Evolutionary conservation across 2,797 vertebrate genomes (phyloP), one percentile per base, ranked within the genome.

Genomic region (Varecia variegata): DNA sequence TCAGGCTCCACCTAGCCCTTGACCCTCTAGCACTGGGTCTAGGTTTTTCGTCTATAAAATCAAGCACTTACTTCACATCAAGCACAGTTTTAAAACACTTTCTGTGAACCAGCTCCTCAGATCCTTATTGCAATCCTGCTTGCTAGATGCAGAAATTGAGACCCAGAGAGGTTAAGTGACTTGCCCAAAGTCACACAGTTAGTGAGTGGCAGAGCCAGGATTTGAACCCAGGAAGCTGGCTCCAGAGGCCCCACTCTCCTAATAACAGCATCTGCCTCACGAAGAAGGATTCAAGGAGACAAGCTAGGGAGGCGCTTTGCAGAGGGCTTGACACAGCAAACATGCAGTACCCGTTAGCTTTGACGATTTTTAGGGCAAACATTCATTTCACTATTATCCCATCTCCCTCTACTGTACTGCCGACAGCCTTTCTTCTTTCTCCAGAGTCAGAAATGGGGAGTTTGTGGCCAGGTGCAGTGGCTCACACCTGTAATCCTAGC

Each of bases 111-210:
- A 47, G 11, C 23, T 38, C 60, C 67, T 85, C 35, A 58, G 14
- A 58, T 47, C 25, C 81, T 85, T 47, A 35, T 67, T 70, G 40
- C 27, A 79, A 32, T 21, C 35, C 43, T 77, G 38, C 38, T 88
- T 84, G 47, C 67, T 54, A 45, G 47, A 73, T 25, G 35, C 76
- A 80, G 58, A 87, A 67, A 65, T n/a, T 50, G 58, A 86, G 67
- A 56, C 56, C 40, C 88, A 93, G 82, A 95, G 40, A 86, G 23
- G 68, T 58, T 88, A 32, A 70, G 50, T 5, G 27, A 80, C 30
- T 77, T 82, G 67, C 38, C 86, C 83, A 47, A 88, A 32, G 74
- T 71, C 82, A 79, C 70, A 32, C 45, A 91, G 86, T 79, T n/a
- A 67, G 32, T 14, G 50, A 88, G 45, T 2, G 23, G 45, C 50